phyloP scores from a whole-genome alignment of 2,888 invertebrate species.

The Himalopsyche japonica region DNA sequence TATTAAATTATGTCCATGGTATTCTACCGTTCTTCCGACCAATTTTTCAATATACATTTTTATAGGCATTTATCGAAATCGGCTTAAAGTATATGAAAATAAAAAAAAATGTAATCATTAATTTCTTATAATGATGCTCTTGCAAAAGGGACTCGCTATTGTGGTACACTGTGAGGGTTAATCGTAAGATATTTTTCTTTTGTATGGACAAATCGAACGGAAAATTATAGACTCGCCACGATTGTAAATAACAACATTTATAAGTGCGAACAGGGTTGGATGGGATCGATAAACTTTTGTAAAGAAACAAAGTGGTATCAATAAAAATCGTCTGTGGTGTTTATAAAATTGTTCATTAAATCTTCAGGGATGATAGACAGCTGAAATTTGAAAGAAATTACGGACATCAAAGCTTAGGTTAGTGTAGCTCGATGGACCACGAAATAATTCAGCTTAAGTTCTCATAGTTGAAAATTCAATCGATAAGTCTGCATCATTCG shows the following conservation, averaged over 20 bases:
- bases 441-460: no score
- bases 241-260: neutral
- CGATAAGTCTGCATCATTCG: no score
- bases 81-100: neutral
- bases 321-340: neutral
- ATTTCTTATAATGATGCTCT: neutral
- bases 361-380: neutral
- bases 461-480: no score
- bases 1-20: neutral
- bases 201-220: neutral
- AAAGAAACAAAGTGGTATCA: neutral
- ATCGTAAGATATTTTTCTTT: neutral
- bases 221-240: neutral
- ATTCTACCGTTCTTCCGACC: neutral
- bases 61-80: neutral
- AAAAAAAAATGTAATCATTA: neutral
- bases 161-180: neutral
- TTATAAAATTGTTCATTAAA: neutral
- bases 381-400: no score
- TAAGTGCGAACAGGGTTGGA: neutral
- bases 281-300: neutral
- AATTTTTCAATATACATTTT: neutral
- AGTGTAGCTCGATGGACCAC: no score
- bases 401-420: no score
- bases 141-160: neutral